Base-by-base conservation (phyloP, 2,113 vertebrate species). In the Engraulis encrasicolus region DNA sequence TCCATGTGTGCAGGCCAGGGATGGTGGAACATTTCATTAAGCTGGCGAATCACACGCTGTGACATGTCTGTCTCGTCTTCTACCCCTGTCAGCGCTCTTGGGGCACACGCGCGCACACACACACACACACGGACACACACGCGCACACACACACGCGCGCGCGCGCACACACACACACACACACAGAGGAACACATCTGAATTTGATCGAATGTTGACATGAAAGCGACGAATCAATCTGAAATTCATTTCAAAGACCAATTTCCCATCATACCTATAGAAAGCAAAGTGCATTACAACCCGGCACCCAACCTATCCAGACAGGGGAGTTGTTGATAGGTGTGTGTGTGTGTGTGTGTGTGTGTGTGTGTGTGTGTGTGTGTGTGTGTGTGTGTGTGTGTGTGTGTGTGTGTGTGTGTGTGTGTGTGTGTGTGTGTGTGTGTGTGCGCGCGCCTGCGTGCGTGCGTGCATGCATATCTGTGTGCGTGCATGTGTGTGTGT, bases 241-340 rank as follows among this genome's bases (percentile, higher is more conserved):
- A 74, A 74, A 74, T 74, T 74, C 66, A 74, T 74, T 74, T 74
- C 66, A 74, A 74, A 74, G 66, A 74, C 23, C 66, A 74, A 74
- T 74, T 74, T 74, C 12, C 58, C 27, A 74, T 74, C 66, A 74
- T 74, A 74, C 11, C 66, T 15, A 74, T 74, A 27, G 66, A 74
- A n/a, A 2, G 31, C 66, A 23, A 2, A 34, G 66, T 74, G 11
- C 66, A 74, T 74, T 74, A 74, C 18, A 36, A 14, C 66, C 11
- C 31, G n/a, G n/a, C n/a, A n/a, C n/a, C 11, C 66, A 74, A 74
- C 66, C 58, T 74, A 34, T 74, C 23, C 15, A 74, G 14, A 74
- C 66, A n/a, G n/a, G 12, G 27, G 14, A 74, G 66, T 45, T 45
- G 40, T 45, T 3, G 40, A n/a, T n/a, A n/a, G n/a, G n/a, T n/a